phyloP scores from a whole-genome alignment of 1,140 invertebrate species.

The Drosophila pectinifera region DNA sequence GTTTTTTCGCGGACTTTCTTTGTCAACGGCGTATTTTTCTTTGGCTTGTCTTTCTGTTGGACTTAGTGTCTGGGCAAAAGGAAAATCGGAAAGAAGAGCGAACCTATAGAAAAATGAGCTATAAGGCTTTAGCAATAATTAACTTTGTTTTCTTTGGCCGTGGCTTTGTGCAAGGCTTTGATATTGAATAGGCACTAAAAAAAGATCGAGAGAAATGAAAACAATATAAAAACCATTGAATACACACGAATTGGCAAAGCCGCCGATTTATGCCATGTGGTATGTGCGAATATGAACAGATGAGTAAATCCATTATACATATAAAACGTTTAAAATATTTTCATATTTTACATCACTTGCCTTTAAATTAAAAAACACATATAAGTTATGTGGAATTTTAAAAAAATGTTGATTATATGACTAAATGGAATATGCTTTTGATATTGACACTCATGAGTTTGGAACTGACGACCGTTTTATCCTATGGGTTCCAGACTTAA shows the following conservation, averaged over 20 bases:
- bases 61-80: conserved; percentile 18
- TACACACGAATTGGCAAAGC: background rate
- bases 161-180: conserved; percentile 25
- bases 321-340: too few species aligned
- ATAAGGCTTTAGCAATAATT: conserved; percentile 57
- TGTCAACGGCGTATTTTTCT: conserved; percentile 62
- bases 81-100: conserved; percentile 25
- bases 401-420: too few species aligned
- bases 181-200: conserved; percentile 53
- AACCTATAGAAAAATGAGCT: conserved; percentile 39
- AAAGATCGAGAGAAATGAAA: conserved; percentile 18
- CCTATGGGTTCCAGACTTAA: too few species aligned
- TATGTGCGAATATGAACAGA: too few species aligned
- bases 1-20: conserved; percentile 67
- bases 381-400: too few species aligned
- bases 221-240: conserved; percentile 11
- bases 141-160: conserved; percentile 41
- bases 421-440: too few species aligned
- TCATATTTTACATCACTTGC: too few species aligned
- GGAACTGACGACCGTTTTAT: too few species aligned
- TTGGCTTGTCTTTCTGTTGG: conserved; percentile 31
- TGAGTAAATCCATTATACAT: too few species aligned
- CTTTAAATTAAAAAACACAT: too few species aligned
- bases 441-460: too few species aligned
- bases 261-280: background rate